A percentile compares a stretch with the other conserved stretches of the same genome.
These are phyloP conservation scores for Noctua pronuba DNA, from an alignment of 2,888 invertebrate species.

Conservation along the genomic window DNA sequence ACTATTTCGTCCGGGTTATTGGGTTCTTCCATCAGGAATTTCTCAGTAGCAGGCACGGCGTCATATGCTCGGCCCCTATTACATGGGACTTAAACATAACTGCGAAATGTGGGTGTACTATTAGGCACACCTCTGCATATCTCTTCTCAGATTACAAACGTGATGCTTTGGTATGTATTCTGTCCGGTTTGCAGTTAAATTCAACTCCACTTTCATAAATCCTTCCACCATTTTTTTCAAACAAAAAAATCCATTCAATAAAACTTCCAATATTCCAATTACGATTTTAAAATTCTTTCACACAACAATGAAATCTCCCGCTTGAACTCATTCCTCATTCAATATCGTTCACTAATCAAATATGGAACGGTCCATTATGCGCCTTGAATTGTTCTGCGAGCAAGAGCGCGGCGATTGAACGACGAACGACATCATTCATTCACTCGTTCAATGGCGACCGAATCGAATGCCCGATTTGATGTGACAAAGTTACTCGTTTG, in stretches of 20 bases:
- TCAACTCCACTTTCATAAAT: neutral
- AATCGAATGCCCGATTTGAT: conserved; percentile 49
- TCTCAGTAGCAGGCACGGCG: no score
- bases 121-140: no score
- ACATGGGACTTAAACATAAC: no score
- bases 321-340: conserved; percentile 56
- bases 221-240: neutral
- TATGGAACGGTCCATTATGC: conserved; percentile 59
- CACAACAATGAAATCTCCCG: conserved; percentile 36
- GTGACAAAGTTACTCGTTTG: conserved; percentile 31
- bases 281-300: conserved; percentile 40
- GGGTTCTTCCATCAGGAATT: no score
- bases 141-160: no score
- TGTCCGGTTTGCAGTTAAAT: neutral
- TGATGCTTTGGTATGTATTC: no score
- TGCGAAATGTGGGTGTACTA: no score
- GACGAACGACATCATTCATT: conserved; percentile 56
- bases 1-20: neutral
- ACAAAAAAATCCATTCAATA: neutral
- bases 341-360: conserved; percentile 65
- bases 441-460: conserved; percentile 43
- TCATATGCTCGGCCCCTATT: no score
- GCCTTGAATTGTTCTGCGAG: conserved; percentile 49
- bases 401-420: conserved; percentile 49
- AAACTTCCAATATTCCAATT: conserved; percentile 26